These are phyloP conservation scores for Aethes cnicana DNA, from an alignment of 2,888 invertebrate genomes.

Conservation along the genomic window DNA sequence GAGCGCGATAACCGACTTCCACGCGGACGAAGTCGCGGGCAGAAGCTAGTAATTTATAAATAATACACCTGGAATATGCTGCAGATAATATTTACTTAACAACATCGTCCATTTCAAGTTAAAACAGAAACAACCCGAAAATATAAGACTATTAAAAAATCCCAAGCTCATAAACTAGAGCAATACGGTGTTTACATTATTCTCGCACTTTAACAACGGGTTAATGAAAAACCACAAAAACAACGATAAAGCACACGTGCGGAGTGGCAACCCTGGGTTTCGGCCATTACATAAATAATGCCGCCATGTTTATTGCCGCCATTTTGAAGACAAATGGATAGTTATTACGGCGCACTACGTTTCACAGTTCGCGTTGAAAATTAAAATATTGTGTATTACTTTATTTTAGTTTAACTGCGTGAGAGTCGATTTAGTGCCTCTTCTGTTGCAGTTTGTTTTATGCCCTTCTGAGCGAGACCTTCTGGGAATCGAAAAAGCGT, in stretches of 20 bases:
- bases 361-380: constrained; percentile 78
- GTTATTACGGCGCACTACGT: constrained; percentile 79
- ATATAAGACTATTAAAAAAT: constrained; percentile 18
- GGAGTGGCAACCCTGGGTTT: constrained; percentile 71
- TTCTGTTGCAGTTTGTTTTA: constrained; percentile 52
- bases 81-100: no score
- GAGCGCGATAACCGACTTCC: no score
- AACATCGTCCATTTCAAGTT: constrained; percentile 8
- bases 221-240: constrained; percentile 76
- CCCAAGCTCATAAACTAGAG: constrained; percentile 26
- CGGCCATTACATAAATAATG: constrained; percentile 82
- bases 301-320: constrained; percentile 80
- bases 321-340: constrained; percentile 83
- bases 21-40: no score
- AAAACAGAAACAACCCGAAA: constrained; percentile 3
- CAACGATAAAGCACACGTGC: constrained; percentile 76
- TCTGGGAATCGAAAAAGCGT: constrained; percentile 15
- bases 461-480: constrained; percentile 41
- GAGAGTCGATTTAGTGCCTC: constrained; percentile 64
- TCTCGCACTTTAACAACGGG: constrained; percentile 52
- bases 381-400: constrained; percentile 81
- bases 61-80: no score
- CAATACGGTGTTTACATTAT: constrained; percentile 39
- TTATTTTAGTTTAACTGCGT: constrained; percentile 74
- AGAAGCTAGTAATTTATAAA: no score